Evolutionary conservation across 2,888 invertebrate genomes (phyloP), one percentile per base, ranked within the genome.

Genomic region (Gymnocheta viridis): DNA sequence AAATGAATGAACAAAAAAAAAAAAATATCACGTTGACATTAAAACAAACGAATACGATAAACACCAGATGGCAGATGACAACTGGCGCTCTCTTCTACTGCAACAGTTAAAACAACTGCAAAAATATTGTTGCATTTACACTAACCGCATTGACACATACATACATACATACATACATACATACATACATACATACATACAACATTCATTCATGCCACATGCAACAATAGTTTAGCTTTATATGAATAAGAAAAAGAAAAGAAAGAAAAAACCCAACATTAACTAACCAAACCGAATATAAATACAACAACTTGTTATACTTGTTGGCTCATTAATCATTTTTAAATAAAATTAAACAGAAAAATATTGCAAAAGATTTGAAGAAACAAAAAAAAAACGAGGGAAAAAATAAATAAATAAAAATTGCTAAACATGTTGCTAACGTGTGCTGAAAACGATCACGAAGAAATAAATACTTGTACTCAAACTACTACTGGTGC

Each of bases 241-340:
- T 27, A 49, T 19, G 12, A 38, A 49, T 12, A 58, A 67, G 14
- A 56, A 38, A 0, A 66, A 19, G 29, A 12, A 69, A 56, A 38
- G 0, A 66, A 19, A 38, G 6, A 69, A 38, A 41, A 51, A 64
- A 70, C 72, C 41, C 35, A 27, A 35, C 67, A 44, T 35, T 77
- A 67, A 69, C 38, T 67, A 60, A 60, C 27, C 32, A 41, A 51
- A 69, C 2, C 51, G 38, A 79, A 10, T 73, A 73, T 47, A 67
- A 73, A 66, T 44, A 62, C 73, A 81, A 60, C 80, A 80, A 80
- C 73, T 80, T 74, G 80, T 81, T 81, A 62, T 81, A 74, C 54
- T 74, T 81, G 81, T 69, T 81, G 81, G 51, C 81, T 74, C 74
- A 81, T 81, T 81, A 69, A 81, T 81, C 80, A 81, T 74, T 80